Evolutionary conservation across 2,888 invertebrate genomes (phyloP).

Genomic region (Timandra comae): DNA sequence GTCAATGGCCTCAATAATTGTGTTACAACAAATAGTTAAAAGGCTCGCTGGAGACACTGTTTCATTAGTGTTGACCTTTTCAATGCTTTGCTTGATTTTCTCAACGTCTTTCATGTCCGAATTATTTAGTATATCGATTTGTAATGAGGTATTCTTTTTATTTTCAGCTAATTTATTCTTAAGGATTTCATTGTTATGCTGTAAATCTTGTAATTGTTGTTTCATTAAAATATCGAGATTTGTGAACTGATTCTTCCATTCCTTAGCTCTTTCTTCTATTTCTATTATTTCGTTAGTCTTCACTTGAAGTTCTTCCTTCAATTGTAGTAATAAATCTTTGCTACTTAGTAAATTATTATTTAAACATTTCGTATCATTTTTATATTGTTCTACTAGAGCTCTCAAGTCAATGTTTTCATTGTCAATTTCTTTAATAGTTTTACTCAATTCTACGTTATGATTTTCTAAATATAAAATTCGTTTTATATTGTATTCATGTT

Average conservation of each 20-base stretch:
- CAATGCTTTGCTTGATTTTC: no score
- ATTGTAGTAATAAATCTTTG: no score
- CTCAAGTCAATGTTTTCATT: constrained; percentile 18
- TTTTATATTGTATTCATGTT: no score
- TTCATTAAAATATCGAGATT: constrained; percentile 35
- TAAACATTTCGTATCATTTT: no score
- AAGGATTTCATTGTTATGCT: constrained; percentile 40
- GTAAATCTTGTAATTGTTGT: constrained; percentile 36
- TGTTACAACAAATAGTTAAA: constrained; percentile 52
- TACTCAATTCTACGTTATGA: constrained; percentile 29
- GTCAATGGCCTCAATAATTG: constrained; percentile 41
- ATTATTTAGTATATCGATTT: constrained; percentile 9
- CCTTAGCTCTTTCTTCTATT: constrained; percentile 38
- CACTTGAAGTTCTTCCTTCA: constrained; percentile 36
- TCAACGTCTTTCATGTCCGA: constrained; percentile 10
- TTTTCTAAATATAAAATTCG: no score
- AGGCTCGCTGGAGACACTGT: constrained; percentile 47
- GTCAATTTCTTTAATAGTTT: constrained; percentile 29
- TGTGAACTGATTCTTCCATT: constrained; percentile 41
- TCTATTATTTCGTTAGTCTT: constrained; percentile 41
- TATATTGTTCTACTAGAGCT: constrained; percentile 26
- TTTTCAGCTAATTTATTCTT: constrained; percentile 21
- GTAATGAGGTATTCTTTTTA: constrained; percentile 9
- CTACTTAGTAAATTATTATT: no score
- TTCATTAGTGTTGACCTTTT: constrained; percentile 15